Percentiles rank a stretch among this genome's conserved stretches.
These are phyloP conservation scores for Lochmaea crataegi DNA, from an alignment of 2,888 invertebrate species.

Conservation along the genomic window DNA sequence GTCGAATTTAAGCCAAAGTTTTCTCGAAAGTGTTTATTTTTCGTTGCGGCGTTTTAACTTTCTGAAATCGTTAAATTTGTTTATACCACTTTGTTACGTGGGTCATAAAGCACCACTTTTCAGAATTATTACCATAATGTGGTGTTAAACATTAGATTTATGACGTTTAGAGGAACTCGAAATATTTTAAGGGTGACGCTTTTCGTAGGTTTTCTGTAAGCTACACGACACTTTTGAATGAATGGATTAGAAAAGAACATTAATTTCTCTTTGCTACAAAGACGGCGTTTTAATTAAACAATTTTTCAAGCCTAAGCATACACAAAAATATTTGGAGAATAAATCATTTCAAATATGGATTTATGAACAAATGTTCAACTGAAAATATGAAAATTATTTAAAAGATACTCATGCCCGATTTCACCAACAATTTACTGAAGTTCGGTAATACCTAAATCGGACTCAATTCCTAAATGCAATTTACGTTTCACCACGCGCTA, in stretches of 20 bases:
- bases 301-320: background rate
- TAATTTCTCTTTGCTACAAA: slow-evolving; percentile 15
- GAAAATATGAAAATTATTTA: no score
- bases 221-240: slow-evolving; percentile 37
- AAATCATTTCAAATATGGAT: no score
- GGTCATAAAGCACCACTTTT: slow-evolving; percentile 25
- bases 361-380: no score
- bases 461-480: no score
- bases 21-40: background rate
- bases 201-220: slow-evolving; percentile 43
- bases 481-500: no score
- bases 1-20: background rate
- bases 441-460: no score
- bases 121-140: slow-evolving; percentile 33
- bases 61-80: background rate
- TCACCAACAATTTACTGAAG: no score
- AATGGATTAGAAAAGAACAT: slow-evolving; percentile 22
- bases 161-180: slow-evolving; percentile 31
- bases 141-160: slow-evolving; percentile 35
- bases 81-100: slow-evolving; percentile 13
- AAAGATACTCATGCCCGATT: no score
- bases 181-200: slow-evolving; percentile 44
- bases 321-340: no score
- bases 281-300: background rate
- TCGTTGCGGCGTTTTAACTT: background rate